Evolutionary conservation across 2,113 vertebrate species (phyloP).

Genomic region (Brachionichthys hirsutus): DNA sequence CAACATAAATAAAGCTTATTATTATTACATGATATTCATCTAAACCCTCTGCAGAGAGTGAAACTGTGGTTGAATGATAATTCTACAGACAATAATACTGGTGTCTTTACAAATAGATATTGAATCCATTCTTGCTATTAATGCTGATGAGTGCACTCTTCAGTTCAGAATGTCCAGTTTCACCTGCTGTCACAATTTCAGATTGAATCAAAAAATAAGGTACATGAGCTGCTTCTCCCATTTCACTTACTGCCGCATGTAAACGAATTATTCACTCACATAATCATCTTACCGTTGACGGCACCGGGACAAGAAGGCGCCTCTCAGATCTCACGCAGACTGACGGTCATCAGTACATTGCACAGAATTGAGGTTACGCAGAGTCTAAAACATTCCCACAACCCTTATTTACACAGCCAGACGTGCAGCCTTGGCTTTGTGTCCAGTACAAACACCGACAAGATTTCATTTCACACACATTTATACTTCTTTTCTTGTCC

Average conservation of each 20-base stretch:
- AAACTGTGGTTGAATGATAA: no score
- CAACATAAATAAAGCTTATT: no score
- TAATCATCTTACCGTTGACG: background rate
- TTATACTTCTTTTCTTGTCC: conserved; percentile 3
- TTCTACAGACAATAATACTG: no score
- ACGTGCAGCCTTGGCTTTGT: no score
- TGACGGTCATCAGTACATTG: conserved; percentile 7
- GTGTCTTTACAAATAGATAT: no score
- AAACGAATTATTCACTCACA: conserved; percentile 21
- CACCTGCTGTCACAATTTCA: background rate
- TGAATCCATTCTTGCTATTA: no score
- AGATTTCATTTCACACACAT: background rate
- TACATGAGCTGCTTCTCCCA: background rate
- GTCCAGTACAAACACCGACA: no score
- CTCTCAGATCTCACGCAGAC: background rate
- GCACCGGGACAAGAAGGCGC: background rate
- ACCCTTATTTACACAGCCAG: background rate
- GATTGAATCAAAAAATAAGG: background rate
- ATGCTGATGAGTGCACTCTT: no score
- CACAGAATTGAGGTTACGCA: conserved; percentile 17
- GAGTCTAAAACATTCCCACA: conserved; percentile 12
- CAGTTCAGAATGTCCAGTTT: no score
- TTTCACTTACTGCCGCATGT: background rate
- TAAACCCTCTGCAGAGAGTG: no score
- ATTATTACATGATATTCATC: no score